phyloP scores from a whole-genome alignment of 2,888 invertebrate species.

The Hydrotaea diabolus region DNA sequence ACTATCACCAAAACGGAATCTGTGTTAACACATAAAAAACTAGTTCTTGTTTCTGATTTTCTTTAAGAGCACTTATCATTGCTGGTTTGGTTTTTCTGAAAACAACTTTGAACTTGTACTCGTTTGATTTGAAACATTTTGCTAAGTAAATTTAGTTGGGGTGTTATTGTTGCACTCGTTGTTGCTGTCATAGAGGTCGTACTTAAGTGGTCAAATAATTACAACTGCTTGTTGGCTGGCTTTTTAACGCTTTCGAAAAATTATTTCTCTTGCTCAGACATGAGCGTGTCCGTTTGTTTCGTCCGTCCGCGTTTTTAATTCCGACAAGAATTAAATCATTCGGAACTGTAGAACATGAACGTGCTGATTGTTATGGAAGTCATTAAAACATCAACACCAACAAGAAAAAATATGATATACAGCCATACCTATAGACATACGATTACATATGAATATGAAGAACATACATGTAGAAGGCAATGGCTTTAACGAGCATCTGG shows the following conservation, averaged over 20 bases:
- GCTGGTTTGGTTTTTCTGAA: neutral
- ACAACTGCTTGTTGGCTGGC: neutral
- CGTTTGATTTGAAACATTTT: constrained; percentile 34
- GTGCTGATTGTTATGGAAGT: constrained; percentile 21
- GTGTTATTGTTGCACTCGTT: neutral
- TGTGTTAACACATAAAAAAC: constrained; percentile 50
- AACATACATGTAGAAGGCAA: neutral
- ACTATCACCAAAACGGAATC: constrained; percentile 52
- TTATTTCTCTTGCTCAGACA: neutral
- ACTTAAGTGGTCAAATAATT: constrained; percentile 11
- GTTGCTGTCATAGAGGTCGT: neutral
- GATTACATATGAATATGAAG: neutral
- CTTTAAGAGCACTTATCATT: neutral
- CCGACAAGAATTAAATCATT: constrained; percentile 17
- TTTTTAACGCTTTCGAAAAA: neutral
- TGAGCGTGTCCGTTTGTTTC: neutral
- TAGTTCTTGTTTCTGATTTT: constrained; percentile 48
- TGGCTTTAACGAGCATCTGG: constrained; percentile 17
- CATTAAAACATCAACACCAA: constrained; percentile 14
- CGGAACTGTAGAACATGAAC: constrained; percentile 32
- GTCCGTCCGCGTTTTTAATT: neutral
- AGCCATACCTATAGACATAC: neutral
- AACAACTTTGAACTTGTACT: constrained; percentile 67
- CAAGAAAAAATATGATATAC: neutral
- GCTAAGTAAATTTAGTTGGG: constrained; percentile 4